phyloP scores from a whole-genome alignment of 2,797 vertebrate species.

The Notolepis coatsorum region DNA sequence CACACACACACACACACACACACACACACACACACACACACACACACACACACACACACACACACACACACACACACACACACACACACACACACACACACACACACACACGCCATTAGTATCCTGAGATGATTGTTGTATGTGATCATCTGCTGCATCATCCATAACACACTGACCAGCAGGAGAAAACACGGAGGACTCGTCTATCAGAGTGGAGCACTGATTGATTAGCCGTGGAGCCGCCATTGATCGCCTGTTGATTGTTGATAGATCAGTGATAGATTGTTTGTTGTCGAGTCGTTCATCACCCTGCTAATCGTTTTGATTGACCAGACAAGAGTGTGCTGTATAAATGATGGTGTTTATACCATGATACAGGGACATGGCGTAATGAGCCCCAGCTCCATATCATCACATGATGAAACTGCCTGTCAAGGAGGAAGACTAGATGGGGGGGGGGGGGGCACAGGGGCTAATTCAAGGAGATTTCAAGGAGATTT shows the following conservation, averaged over 20 bases:
- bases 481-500: slow-evolving; percentile 16
- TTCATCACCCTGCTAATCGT: slow-evolving; percentile 41
- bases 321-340: slow-evolving; percentile 40
- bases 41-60: slow-evolving; percentile 8
- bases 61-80: neutral
- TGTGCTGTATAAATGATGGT: slow-evolving; percentile 37
- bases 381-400: slow-evolving; percentile 32
- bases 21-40: slow-evolving; percentile 4
- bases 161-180: neutral
- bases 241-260: slow-evolving; percentile 46
- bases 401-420: slow-evolving; percentile 27
- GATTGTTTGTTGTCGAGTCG: slow-evolving; percentile 43
- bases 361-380: slow-evolving; percentile 47
- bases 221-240: slow-evolving; percentile 31
- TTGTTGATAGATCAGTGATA: slow-evolving; percentile 50
- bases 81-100: slow-evolving; percentile 3
- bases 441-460: neutral
- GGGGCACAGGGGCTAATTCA: slow-evolving; percentile 2
- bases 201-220: neutral
- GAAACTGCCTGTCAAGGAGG: slow-evolving; percentile 1
- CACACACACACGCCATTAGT: too few relatives aligned
- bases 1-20: slow-evolving; percentile 10
- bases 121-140: neutral
- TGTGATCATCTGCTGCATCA: neutral
- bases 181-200: neutral